Evolutionary conservation across 2,113 vertebrate genomes (phyloP), one percentile per base, ranked within the genome.

Genomic region (Tetraodon nigroviridis): DNA sequence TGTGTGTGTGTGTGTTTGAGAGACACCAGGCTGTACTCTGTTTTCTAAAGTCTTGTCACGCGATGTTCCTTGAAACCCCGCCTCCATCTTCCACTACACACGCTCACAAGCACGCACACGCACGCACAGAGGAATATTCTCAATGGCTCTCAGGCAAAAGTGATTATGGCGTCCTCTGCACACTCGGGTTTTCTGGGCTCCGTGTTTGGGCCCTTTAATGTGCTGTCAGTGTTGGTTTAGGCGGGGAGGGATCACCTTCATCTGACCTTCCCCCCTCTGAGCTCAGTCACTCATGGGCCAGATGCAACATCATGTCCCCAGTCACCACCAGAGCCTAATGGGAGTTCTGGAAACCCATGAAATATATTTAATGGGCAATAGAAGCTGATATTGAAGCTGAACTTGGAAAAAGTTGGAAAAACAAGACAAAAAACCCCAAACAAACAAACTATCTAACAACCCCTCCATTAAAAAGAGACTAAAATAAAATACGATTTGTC

Each of bases 1-100:
- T 29, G 16, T 64, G 49, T 20, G 61, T 59, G 58, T 41, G 40
- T n/a, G 59, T 58, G 48, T 76, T 44, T 22, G 67, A 65, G 67
- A 64, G 71, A 80, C 51, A 69, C 57, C 58, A 72, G 48, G 60
- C 80, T 79, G 57, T 60, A 59, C 73, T 68, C 70, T 79, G 80
- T 73, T 85, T 83, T 85, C 78, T 74, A 69, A 73, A 72, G 63
- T 75, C 78, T 83, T 83, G 83, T 83, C 83, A 85, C 83, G 79
- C 83, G 80, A 85, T 15, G 47, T 29, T 81, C 54, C 44, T 64
- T 14, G 2, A 78, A 67, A 58, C 76, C 56, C 76, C 68, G 32
- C 79, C 82, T 58, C 67, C 50, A 56, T 46, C 52, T 41, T n/a
- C 61, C 49, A 63, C 41, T 46, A 17, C 57, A 49, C 56, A 32